Conservation (phyloP, 2,888 invertebrate species). For the Sepioteuthis lessoniana region DNA sequence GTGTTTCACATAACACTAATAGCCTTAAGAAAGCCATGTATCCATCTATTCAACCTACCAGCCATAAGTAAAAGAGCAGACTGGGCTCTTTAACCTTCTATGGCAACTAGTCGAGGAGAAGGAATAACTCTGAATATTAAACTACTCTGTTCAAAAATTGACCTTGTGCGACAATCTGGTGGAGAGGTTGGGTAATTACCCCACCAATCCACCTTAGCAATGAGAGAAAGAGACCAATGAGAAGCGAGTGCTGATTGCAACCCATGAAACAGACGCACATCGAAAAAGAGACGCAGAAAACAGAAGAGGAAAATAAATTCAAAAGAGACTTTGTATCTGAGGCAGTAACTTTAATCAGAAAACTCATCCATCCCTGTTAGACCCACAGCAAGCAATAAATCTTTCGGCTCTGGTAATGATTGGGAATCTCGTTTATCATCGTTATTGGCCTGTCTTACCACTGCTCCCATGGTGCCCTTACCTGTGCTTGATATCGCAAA, state of each 20-base stretch:
- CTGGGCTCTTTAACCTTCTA: too few relatives aligned
- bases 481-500: not conserved
- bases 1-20: too few relatives aligned
- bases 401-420: not conserved
- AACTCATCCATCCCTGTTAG: not conserved
- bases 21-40: too few relatives aligned
- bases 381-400: not conserved
- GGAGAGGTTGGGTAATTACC: not conserved
- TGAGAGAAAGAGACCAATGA: not conserved
- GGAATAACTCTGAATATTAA: not conserved
- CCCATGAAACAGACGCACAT: not conserved
- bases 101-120: not conserved
- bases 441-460: not conserved
- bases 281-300: not conserved
- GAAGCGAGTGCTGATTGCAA: not conserved
- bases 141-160: not conserved
- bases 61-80: too few relatives aligned
- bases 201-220: not conserved
- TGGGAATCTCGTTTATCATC: constrained; percentile 1
- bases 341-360: not conserved
- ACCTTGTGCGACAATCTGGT: not conserved
- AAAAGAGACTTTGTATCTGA: not conserved
- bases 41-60: too few relatives aligned
- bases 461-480: not conserved
- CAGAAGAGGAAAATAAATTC: not conserved